Conservation (phyloP, 2,113 vertebrate genomes). For the Megaleporinus macrocephalus region DNA sequence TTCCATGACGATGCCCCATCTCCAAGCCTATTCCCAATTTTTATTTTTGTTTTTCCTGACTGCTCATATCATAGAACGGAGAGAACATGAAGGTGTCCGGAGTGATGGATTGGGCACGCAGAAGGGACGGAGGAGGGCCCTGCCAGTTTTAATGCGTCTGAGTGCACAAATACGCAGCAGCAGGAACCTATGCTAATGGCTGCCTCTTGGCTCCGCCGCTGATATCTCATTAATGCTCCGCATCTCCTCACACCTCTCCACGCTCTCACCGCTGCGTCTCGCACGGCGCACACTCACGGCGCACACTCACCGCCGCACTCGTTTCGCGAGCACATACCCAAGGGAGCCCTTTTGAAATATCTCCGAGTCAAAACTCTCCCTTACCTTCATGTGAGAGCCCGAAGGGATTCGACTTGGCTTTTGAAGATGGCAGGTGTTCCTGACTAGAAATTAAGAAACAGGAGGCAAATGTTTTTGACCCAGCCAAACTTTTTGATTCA, state of each 20-base stretch:
- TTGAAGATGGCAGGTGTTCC: neutral
- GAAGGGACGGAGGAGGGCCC: conserved; percentile 11
- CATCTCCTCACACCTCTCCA: conserved; percentile 2
- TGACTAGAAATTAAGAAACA: neutral
- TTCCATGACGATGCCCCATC: conserved; percentile 35
- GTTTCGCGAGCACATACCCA: neutral
- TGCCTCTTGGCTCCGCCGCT: conserved; percentile 13
- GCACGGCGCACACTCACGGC: conserved; percentile 3
- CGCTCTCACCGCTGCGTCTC: conserved; percentile 27
- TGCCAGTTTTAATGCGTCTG: conserved; percentile 27
- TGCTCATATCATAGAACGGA: conserved; percentile 2
- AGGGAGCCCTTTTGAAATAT: conserved; percentile 20
- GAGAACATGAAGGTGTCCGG: conserved; percentile 22
- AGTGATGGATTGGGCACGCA: conserved; percentile 27
- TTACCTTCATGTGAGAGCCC: neutral
- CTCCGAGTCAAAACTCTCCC: conserved; percentile 13
- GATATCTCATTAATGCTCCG: conserved; percentile 40
- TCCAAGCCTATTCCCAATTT: neutral
- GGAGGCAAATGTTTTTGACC: neutral
- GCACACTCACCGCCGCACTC: conserved; percentile 12
- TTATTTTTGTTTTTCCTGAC: too few relatives aligned
- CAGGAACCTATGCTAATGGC: conserved; percentile 39
- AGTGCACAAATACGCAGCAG: conserved; percentile 27
- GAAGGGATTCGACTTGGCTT: neutral
- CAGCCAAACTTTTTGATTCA: neutral